Evolutionary conservation across 2,888 invertebrate species (phyloP), one percentile per base, ranked within the genome.

Genomic region (Cyrtodaria siliqua): DNA sequence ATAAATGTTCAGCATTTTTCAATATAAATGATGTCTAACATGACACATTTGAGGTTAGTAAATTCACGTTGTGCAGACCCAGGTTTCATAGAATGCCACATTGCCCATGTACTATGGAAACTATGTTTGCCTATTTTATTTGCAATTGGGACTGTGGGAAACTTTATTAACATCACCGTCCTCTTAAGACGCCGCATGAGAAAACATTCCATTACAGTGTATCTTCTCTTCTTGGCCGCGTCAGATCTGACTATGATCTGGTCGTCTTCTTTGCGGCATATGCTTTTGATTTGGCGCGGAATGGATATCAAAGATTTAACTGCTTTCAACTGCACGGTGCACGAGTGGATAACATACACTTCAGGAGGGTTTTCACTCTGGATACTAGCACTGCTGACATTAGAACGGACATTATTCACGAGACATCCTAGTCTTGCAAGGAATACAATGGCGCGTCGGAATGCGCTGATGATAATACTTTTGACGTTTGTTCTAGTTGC

Each of bases 201-300:
- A 23, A 49, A 53, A 33, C 49, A 44, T 24, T 71, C 71, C 18
- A 71, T 63, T 3, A 57, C 57, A 2, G 29, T 57, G 6, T 64
- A 52, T 53, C 27, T 71, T 0, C 24, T 71, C 29, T 52, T 71
- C 9, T 52, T 71, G 16, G 59, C 71, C 0, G 59, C 50, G 23
- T 42, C 71, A 4, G 71, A 71, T 18, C 27, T 59, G 4, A 40
- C 49, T 1, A 33, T 64, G 12, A 16, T 71, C n/a, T 71, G 71
- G 71, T 27, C 64, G 38, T 50, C 63, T 8, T 18, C 52, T 4
- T 18, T 57, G 14, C 57, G 59, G 16, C 18, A 40, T 14, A 9
- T 42, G 14, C 20, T 64, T 20, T 23, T 42, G 12, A 26, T 52
- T 12, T 18, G 57, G 12, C 14, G 14, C 0, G 38, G 29, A 8